Conservation (phyloP, 2,797 vertebrate species). For the Silurus lanzhouensis region DNA sequence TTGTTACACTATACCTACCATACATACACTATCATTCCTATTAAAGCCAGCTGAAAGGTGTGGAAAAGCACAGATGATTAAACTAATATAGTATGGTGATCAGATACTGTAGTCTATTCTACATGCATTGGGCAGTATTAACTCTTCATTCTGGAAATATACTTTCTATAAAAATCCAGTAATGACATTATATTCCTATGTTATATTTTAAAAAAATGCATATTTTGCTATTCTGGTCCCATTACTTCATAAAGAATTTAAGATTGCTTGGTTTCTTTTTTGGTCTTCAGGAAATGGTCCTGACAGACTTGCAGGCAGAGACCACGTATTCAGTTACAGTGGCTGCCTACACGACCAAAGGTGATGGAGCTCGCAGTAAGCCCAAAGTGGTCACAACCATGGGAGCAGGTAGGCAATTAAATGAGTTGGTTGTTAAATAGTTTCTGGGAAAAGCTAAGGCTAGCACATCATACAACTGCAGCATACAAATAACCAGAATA, state of each 20-base stretch:
- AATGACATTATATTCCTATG: neutral
- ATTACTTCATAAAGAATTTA: neutral
- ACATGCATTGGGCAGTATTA: neutral
- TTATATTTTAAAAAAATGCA: neutral
- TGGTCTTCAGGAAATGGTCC: slow-evolving; percentile 88
- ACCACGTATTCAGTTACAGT: slow-evolving; percentile 95
- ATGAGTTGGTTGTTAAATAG: neutral
- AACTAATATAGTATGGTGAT: neutral
- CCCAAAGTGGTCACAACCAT: slow-evolving; percentile 93
- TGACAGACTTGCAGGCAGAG: slow-evolving; percentile 93
- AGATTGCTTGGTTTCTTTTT: neutral
- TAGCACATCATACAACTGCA: neutral
- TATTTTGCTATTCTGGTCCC: neutral
- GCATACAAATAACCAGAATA: neutral
- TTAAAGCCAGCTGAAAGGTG: slow-evolving; percentile 15
- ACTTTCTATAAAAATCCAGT: neutral
- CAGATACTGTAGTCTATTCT: neutral
- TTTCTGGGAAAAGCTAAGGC: neutral
- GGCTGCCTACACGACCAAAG: slow-evolving; percentile 96
- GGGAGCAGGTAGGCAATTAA: slow-evolving; percentile 85
- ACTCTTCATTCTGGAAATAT: neutral
- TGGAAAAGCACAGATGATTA: neutral
- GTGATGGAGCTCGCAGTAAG: slow-evolving; percentile 97
- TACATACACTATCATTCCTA: neutral
- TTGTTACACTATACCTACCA: slow-evolving; percentile 2